Evolutionary conservation across 2,888 invertebrate genomes (phyloP).

Genomic region (Caenorhabditis doughertyi): DNA sequence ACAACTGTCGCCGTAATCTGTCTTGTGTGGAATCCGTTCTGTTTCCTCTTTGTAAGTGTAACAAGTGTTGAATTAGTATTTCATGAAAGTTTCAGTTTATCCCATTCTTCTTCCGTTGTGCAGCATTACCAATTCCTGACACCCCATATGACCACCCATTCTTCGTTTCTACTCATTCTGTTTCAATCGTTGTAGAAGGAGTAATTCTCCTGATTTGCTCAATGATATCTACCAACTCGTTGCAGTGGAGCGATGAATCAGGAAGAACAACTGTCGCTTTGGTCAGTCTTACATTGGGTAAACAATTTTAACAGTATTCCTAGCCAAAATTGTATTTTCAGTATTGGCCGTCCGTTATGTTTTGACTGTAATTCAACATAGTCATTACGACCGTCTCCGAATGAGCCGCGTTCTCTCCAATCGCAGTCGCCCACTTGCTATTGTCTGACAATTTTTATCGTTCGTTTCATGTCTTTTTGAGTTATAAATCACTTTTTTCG

Average conservation of each 20-base stretch:
- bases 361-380: not conserved
- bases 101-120: conserved; percentile 12
- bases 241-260: not conserved
- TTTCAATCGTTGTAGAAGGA: not conserved
- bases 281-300: not conserved
- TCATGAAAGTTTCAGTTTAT: conserved; percentile 7
- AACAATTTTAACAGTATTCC: not conserved
- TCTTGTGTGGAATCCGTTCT: not conserved
- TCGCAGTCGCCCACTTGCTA: not conserved
- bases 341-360: conserved; percentile 11
- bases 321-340: conserved; percentile 3
- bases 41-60: conserved; percentile 29
- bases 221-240: too few relatives aligned
- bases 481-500: too few relatives aligned
- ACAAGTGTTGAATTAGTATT: not conserved
- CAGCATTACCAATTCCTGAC: conserved; percentile 5
- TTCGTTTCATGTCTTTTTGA: too few relatives aligned
- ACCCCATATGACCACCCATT: not conserved
- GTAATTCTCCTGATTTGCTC: too few relatives aligned
- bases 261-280: not conserved
- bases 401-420: conserved; percentile 15
- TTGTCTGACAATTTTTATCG: too few relatives aligned
- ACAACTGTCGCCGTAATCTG: not conserved
- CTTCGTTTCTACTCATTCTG: not conserved
- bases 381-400: conserved; percentile 4